phyloP scores from a whole-genome alignment of 2,113 vertebrate species.

The Silurus glanis region DNA sequence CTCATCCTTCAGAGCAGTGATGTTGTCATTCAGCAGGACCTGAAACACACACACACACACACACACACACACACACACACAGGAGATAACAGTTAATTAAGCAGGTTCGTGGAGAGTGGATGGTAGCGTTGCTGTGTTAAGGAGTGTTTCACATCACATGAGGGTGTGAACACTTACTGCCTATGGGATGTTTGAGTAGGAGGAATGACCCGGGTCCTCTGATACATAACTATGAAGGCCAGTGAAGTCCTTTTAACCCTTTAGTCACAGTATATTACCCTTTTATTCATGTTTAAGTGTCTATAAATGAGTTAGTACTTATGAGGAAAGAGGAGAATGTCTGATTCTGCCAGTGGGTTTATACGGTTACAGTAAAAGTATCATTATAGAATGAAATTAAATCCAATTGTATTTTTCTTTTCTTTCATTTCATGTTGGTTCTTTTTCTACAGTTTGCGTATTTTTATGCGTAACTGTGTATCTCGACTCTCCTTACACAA shows the following conservation, averaged over 20 bases:
- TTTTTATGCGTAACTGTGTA: background rate
- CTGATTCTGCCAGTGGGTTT: background rate
- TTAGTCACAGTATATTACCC: background rate
- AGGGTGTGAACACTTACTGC: slow-evolving; percentile 32
- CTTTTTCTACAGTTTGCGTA: background rate
- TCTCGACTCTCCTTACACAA: background rate
- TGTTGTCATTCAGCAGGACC: slow-evolving; percentile 60
- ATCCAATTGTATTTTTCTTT: background rate
- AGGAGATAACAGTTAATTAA: background rate
- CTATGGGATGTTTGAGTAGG: slow-evolving; percentile 1
- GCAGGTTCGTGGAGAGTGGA: background rate
- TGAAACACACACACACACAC: slow-evolving; percentile 50
- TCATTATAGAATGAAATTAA: background rate
- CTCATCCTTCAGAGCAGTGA: slow-evolving; percentile 56
- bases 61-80: background rate
- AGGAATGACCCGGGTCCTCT: slow-evolving; percentile 11
- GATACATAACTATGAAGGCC: background rate
- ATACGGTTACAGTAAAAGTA: background rate
- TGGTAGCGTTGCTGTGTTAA: slow-evolving; percentile 31
- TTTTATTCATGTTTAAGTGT: background rate
- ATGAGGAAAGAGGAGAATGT: background rate
- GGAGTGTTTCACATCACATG: slow-evolving; percentile 46
- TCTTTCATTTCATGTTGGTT: background rate
- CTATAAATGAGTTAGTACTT: background rate
- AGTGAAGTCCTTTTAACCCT: background rate